A percentile compares a stretch with the other conserved stretches of the same genome.
These are phyloP conservation scores for Entomobrya multifasciata DNA, from an alignment of 2,888 invertebrate genomes.

Conservation along the genomic window DNA sequence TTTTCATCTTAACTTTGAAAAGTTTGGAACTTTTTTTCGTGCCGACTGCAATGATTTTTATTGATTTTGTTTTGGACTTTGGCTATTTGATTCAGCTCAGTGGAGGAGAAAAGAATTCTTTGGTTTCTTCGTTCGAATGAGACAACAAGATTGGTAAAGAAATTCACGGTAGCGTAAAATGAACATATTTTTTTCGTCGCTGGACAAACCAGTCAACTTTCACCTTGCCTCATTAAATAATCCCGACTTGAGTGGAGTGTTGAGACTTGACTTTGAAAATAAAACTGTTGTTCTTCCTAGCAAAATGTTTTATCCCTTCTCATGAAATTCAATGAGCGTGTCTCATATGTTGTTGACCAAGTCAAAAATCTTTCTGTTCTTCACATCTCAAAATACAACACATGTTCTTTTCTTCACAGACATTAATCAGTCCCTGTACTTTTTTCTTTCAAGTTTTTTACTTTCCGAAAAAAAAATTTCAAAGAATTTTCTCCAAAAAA, in stretches of 20 bases:
- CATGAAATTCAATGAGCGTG: conserved; percentile 40
- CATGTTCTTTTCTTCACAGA: conserved; percentile 11
- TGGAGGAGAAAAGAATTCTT: too few relatives aligned
- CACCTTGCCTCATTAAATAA: conserved; percentile 58
- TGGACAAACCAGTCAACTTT: conserved; percentile 8
- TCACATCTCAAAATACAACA: neutral
- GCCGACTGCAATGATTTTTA: neutral
- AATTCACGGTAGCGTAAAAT: conserved; percentile 61
- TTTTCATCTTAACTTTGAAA: neutral
- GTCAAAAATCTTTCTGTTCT: neutral
- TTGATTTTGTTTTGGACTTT: neutral
- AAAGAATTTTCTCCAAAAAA: too few relatives aligned
- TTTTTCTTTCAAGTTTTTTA: neutral
- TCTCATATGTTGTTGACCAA: neutral
- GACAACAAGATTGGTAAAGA: neutral
- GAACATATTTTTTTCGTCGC: conserved; percentile 36
- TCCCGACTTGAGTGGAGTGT: neutral
- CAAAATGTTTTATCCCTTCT: neutral
- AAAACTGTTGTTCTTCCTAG: neutral
- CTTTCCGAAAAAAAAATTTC: neutral
- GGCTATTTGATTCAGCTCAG: conserved; percentile 2
- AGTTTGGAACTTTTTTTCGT: neutral
- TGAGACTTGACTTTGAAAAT: neutral
- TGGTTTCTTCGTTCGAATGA: neutral
- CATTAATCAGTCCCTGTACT: conserved; percentile 13